A percentile compares a stretch with the other conserved stretches of the same genome.
phyloP scores from a whole-genome alignment of 2,888 invertebrate genomes.

The Torymus tubicola region DNA sequence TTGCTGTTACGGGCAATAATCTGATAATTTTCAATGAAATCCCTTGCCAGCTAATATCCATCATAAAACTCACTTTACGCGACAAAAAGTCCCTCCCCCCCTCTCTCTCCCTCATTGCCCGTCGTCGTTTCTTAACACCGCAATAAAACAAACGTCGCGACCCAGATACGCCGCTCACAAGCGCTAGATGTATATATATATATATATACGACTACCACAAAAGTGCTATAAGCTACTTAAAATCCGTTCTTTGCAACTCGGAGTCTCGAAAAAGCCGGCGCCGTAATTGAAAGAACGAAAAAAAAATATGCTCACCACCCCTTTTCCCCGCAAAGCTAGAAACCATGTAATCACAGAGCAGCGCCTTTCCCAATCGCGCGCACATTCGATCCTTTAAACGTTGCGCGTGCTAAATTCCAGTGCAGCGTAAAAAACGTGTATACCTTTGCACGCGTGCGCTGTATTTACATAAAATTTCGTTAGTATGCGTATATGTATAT shows the following conservation, averaged over 20 bases:
- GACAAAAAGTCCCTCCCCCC: constrained; percentile 20
- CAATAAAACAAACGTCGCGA: constrained; percentile 36
- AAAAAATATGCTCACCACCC: constrained; percentile 16
- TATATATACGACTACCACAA: too few relatives aligned
- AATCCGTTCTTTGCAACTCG: constrained; percentile 5
- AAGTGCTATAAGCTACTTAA: constrained; percentile 2
- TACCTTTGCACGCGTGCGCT: neutral
- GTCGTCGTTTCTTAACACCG: constrained; percentile 24
- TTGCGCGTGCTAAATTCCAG: constrained; percentile 24
- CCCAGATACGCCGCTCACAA: constrained; percentile 17
- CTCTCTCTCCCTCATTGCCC: neutral
- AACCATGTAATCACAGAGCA: constrained; percentile 31
- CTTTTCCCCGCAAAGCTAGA: constrained; percentile 36
- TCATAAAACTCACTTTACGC: constrained; percentile 32
- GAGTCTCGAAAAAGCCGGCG: constrained; percentile 6
- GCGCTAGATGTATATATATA: neutral
- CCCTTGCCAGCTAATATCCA: constrained; percentile 28
- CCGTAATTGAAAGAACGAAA: constrained; percentile 25
- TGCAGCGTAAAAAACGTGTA: constrained; percentile 5
- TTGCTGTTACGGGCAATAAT: constrained; percentile 10
- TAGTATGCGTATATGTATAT: neutral
- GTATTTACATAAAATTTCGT: constrained; percentile 30
- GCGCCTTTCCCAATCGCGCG: constrained; percentile 30
- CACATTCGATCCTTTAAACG: constrained; percentile 20
- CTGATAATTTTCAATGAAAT: constrained; percentile 28